phyloP scores from a whole-genome alignment of 2,888 invertebrate genomes.

The Heteropelma amictum region DNA sequence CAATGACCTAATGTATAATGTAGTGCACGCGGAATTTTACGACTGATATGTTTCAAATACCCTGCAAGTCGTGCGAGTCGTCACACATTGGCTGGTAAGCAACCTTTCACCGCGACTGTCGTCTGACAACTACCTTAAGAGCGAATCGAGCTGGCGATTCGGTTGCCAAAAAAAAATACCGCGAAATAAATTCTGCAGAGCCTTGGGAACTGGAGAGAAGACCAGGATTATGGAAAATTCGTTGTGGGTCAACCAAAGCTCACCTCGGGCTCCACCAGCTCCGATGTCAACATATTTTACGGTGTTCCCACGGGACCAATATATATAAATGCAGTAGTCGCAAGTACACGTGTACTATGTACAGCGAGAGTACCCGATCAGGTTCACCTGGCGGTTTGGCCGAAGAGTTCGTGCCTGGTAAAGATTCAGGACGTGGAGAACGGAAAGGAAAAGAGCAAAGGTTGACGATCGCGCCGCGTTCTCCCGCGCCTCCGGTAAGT shows the following conservation, averaged over 20 bases:
- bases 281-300: slow-evolving; percentile 12
- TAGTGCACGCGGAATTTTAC: no score
- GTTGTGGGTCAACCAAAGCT: slow-evolving; percentile 23
- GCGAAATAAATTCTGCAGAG: background rate
- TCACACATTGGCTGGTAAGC: no score
- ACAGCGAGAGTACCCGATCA: slow-evolving; percentile 31
- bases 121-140: background rate
- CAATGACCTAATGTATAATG: no score
- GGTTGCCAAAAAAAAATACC: background rate
- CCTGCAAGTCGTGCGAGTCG: no score
- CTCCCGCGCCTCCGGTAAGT: slow-evolving; percentile 37
- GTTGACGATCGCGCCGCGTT: slow-evolving; percentile 50
- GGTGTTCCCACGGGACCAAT: slow-evolving; percentile 40
- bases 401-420: slow-evolving; percentile 14
- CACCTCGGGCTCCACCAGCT: background rate
- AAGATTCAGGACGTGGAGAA: slow-evolving; percentile 43
- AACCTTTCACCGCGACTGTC: no score
- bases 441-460: slow-evolving; percentile 44
- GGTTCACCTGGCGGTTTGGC: slow-evolving; percentile 26
- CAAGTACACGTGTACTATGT: background rate
- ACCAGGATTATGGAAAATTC: slow-evolving; percentile 35
- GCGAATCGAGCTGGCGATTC: background rate
- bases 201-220: background rate
- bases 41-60: no score
- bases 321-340: background rate